Evolutionary conservation across 2,888 invertebrate genomes (phyloP).

Genomic region (Drosophila recens): DNA sequence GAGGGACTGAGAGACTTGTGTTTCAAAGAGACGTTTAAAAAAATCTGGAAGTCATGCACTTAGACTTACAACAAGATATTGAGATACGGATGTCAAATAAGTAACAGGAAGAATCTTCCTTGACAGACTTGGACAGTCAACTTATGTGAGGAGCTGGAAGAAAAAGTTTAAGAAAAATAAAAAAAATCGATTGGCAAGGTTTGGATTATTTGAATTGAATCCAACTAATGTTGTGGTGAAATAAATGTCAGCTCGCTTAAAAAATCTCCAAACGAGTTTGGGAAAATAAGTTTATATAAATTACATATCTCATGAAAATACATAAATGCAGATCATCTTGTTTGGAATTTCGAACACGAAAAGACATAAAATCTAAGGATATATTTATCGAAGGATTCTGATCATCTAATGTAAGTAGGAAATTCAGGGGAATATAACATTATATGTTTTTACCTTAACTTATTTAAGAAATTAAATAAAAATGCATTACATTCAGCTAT

Average conservation of each 20-base stretch:
- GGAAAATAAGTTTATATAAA: neutral
- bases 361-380: neutral
- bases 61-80: constrained; percentile 47
- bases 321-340: no score
- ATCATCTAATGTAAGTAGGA: neutral
- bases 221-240: neutral
- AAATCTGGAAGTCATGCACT: constrained; percentile 65
- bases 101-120: constrained; percentile 8
- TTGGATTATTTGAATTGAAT: neutral
- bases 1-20: neutral
- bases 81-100: constrained; percentile 30
- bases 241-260: neutral
- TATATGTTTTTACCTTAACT: neutral
- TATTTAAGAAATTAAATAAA: neutral
- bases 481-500: constrained; percentile 1
- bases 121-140: neutral
- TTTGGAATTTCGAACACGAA: no score
- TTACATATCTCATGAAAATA: no score
- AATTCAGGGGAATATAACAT: neutral
- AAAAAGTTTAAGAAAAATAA: no score
- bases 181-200: neutral
- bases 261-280: neutral
- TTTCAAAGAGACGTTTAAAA: neutral
- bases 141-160: neutral
- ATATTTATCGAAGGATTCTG: neutral